Percentiles rank a stretch among this genome's conserved stretches.
Conservation (phyloP, 2,113 vertebrate species). For the Noctilio leporinus region DNA sequence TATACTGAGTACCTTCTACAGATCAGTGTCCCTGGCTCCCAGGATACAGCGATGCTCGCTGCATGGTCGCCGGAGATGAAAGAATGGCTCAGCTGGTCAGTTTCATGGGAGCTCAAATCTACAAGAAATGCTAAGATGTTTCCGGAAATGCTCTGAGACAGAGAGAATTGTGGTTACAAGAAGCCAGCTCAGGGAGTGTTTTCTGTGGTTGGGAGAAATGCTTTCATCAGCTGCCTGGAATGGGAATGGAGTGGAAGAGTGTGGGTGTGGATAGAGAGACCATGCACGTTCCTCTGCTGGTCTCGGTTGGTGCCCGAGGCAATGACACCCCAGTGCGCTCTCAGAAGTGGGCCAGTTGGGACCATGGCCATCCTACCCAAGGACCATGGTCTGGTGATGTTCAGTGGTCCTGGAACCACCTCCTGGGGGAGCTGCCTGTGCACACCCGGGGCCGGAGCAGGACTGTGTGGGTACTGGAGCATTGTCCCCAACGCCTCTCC, state of each 20-base stretch:
- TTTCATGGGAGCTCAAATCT: not conserved
- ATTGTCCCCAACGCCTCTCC: not conserved
- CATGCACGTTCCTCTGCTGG: not conserved
- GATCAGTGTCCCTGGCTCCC: not conserved
- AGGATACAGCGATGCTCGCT: not conserved
- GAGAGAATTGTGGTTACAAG: not conserved
- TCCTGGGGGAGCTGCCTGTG: not conserved
- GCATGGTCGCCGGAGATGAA: not conserved
- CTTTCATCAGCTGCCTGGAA: not conserved
- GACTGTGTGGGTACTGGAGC: not conserved
- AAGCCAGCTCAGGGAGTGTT: not conserved
- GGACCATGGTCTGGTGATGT: no score
- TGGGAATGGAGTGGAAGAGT: not conserved
- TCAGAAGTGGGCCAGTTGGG: not conserved
- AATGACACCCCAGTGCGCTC: not conserved
- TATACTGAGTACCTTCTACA: not conserved
- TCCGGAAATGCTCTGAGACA: not conserved
- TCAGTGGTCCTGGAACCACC: no score
- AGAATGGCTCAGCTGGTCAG: not conserved
- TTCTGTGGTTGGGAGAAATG: not conserved
- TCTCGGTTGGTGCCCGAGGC: not conserved
- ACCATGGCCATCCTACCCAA: not conserved
- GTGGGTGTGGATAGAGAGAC: not conserved
- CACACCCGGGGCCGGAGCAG: accelerated
- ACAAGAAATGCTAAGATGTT: not conserved